These are phyloP conservation scores for Haplotaxodon microlepis DNA, from an alignment of 2,113 vertebrate genomes.

Conservation along the genomic window DNA sequence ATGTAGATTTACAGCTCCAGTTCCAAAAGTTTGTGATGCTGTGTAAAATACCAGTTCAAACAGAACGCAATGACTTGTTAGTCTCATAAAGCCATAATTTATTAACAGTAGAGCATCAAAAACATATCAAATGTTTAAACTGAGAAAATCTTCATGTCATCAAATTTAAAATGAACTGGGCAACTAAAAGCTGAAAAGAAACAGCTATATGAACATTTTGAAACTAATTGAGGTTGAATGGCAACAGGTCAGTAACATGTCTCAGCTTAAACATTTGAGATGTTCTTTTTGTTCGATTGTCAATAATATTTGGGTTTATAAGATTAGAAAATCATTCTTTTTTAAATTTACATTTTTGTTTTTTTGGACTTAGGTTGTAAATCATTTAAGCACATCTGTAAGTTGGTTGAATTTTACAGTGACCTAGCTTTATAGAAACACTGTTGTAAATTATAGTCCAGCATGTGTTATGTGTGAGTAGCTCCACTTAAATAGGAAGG, in stretches of 20 bases:
- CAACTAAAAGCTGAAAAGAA: background rate
- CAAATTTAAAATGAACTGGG: background rate
- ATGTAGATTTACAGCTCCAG: background rate
- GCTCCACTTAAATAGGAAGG: background rate
- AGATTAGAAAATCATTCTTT: background rate
- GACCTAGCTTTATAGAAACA: background rate
- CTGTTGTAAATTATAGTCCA: background rate
- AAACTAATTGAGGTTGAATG: background rate
- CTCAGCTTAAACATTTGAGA: background rate
- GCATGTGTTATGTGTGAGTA: background rate
- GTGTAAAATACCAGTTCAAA: background rate
- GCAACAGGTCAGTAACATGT: background rate
- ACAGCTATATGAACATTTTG: background rate
- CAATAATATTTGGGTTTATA: background rate
- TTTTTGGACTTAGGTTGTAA: background rate
- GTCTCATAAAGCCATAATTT: background rate
- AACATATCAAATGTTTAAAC: background rate
- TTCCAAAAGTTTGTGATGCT: background rate
- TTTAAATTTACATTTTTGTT: background rate
- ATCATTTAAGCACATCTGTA: background rate
- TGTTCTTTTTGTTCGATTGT: background rate
- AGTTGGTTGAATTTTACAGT: background rate
- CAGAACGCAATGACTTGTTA: background rate
- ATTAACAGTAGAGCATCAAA: background rate
- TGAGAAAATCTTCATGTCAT: background rate